phyloP scores from a whole-genome alignment of 2,888 invertebrate genomes.

The Oligia strigilis region DNA sequence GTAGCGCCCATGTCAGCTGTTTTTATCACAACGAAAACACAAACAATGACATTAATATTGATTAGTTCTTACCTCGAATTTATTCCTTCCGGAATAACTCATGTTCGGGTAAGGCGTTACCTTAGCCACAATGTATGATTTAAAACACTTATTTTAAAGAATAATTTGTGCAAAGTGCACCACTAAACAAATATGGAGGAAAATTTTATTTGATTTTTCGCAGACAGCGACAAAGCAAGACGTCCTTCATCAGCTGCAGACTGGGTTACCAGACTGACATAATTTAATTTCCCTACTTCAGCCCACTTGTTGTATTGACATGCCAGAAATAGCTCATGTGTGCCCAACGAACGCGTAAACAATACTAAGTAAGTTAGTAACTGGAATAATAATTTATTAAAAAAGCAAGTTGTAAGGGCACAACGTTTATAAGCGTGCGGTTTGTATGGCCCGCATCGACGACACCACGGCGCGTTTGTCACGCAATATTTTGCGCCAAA shows the following conservation, averaged over 20 bases:
- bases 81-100: constrained; percentile 92
- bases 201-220: constrained; percentile 76
- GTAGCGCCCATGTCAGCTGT: constrained; percentile 90
- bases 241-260: constrained; percentile 69
- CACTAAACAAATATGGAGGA: constrained; percentile 81
- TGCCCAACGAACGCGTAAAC: constrained; percentile 12
- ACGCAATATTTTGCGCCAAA: no score
- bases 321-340: constrained; percentile 28
- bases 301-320: constrained; percentile 22
- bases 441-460: not conserved
- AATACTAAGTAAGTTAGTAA: not conserved
- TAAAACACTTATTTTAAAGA: constrained; percentile 61
- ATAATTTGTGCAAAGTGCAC: constrained; percentile 68
- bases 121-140: constrained; percentile 88
- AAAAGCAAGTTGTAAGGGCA: not conserved
- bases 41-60: constrained; percentile 79
- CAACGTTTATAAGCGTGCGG: not conserved
- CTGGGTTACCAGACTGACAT: constrained; percentile 65
- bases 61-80: constrained; percentile 90
- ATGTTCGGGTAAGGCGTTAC: constrained; percentile 89
- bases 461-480: no score
- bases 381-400: not conserved
- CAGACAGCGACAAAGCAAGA: constrained; percentile 61
- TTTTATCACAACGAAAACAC: constrained; percentile 90
- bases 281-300: constrained; percentile 33